These are phyloP conservation scores for Rhabdophis nuchalis DNA, from an alignment of 2,797 vertebrate species.

Conservation along the genomic window DNA sequence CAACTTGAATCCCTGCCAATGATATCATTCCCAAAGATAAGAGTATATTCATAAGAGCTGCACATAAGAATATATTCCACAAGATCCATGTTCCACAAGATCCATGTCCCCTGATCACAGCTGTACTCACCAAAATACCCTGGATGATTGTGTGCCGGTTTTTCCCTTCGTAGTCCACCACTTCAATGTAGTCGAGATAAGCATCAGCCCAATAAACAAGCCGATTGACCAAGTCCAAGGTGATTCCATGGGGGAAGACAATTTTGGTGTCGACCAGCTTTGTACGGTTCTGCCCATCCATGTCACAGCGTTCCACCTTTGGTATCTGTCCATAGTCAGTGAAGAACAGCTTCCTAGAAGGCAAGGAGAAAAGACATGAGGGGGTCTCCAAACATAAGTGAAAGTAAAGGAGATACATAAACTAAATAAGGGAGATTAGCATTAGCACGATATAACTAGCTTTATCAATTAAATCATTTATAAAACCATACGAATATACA, in stretches of 20 bases:
- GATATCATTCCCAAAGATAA: not conserved
- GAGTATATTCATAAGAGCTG: too few species aligned
- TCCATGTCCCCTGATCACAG: not conserved
- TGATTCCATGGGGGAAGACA: constrained; percentile 92
- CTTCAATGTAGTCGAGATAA: constrained; percentile 96
- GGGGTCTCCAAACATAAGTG: fast-evolving
- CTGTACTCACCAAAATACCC: constrained; percentile 84
- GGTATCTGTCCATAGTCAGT: constrained; percentile 95
- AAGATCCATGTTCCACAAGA: not conserved
- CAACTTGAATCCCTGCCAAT: not conserved
- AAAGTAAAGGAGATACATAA: not conserved
- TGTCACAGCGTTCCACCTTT: constrained; percentile 94
- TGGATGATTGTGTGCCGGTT: constrained; percentile 98
- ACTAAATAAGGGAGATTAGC: not conserved
- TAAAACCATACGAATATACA: not conserved
- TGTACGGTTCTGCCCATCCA: constrained; percentile 96
- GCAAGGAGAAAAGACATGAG: not conserved
- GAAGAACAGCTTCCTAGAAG: constrained; percentile 91
- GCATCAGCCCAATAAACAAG: constrained; percentile 96
- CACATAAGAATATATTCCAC: not conserved
- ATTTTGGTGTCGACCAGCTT: constrained; percentile 97
- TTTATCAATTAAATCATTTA: not conserved
- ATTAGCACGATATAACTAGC: not conserved
- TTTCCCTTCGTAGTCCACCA: constrained; percentile 96
- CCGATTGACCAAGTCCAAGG: constrained; percentile 89